Percentiles rank a stretch among this genome's conserved stretches.
Evolutionary conservation across 2,797 vertebrate genomes (phyloP).

Genomic region (Pogoniulus pusillus): DNA sequence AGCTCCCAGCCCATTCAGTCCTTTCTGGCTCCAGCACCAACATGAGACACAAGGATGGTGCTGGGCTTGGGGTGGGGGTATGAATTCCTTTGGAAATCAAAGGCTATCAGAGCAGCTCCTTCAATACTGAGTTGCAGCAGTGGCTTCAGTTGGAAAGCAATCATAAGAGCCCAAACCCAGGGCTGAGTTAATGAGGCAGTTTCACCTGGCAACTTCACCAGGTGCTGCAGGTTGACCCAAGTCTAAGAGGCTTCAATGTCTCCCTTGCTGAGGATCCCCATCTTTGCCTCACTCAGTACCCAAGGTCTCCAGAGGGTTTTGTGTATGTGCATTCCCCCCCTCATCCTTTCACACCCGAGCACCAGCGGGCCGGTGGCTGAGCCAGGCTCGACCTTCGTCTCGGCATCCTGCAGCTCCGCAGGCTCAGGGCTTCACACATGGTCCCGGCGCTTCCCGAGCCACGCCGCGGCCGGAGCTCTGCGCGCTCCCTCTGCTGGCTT

Average conservation of each 20-base stretch:
- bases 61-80: neutral
- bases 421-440: neutral
- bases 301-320: rapidly evolving
- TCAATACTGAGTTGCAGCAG: neutral
- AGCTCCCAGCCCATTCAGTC: neutral
- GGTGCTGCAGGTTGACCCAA: neutral
- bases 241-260: rapidly evolving
- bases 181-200: neutral
- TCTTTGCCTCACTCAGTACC: neutral
- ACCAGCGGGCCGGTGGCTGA: neutral
- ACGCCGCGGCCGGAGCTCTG: neutral
- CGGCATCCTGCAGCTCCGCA: rapidly evolving
- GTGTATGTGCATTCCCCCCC: neutral
- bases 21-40: neutral
- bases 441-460: rapidly evolving
- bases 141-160: neutral
- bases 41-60: neutral
- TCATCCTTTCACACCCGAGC: neutral
- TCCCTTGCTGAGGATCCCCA: neutral
- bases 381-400: neutral
- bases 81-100: neutral
- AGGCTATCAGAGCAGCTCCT: neutral
- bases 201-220: neutral
- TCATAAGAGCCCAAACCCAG: neutral
- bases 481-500: constrained; percentile 47